These are phyloP conservation scores for Pedionomus torquatus DNA, from an alignment of 2,113 vertebrate genomes.

Conservation along the genomic window DNA sequence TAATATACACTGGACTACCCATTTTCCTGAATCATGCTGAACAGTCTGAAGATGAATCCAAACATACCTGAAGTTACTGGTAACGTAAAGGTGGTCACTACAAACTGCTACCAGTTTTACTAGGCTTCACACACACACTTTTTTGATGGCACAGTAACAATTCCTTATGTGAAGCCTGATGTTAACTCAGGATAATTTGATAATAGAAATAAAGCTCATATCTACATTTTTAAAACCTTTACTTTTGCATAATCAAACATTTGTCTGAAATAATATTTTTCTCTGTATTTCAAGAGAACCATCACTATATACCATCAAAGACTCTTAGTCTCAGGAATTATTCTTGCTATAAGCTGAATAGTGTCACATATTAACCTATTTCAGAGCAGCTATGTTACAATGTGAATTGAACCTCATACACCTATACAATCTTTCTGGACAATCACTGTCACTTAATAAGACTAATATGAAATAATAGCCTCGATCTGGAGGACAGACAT, in stretches of 20 bases:
- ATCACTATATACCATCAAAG: neutral
- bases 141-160: neutral
- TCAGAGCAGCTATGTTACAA: neutral
- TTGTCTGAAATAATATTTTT: neutral
- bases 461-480: neutral
- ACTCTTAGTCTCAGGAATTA: neutral
- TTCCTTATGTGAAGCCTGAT: neutral
- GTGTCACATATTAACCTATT: neutral
- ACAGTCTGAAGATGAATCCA: neutral
- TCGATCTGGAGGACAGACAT: neutral
- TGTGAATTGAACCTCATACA: neutral
- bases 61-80: neutral
- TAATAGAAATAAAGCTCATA: neutral
- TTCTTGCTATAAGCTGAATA: neutral
- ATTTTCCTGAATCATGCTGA: neutral
- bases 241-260: neutral
- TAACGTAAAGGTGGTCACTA: neutral
- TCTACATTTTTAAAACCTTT: neutral
- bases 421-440: neutral
- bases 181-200: neutral
- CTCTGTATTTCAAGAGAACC: neutral
- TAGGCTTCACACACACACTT: neutral
- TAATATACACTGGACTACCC: neutral
- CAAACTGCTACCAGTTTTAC: neutral
- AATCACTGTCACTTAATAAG: neutral